A percentile compares a stretch with the other conserved stretches of the same genome.
Conservation (phyloP, 37 sponge, comb jelly and placozoan species). For the Haliclona indistincta region DNA sequence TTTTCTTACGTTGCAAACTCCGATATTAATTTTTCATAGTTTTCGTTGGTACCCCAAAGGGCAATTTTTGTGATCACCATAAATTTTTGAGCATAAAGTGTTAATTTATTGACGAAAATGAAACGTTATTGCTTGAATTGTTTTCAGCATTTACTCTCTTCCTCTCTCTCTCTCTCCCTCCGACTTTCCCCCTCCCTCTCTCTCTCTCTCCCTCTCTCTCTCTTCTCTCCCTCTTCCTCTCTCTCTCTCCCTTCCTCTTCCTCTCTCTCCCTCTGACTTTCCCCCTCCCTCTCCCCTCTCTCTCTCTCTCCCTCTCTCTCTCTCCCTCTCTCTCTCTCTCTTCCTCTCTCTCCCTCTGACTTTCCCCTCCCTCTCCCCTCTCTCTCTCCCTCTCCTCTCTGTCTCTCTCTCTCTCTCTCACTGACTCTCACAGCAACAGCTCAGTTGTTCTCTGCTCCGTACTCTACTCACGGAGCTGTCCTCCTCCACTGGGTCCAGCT, state of each 20-base stretch:
- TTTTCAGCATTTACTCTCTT: too few species aligned
- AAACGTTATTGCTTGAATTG: too few species aligned
- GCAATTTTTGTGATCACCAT: too few species aligned
- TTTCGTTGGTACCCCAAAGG: too few species aligned
- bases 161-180: conserved; percentile 4
- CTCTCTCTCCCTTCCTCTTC: background rate
- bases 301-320: background rate
- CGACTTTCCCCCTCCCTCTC: background rate
- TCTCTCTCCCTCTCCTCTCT: background rate
- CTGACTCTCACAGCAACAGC: conserved; percentile 37
- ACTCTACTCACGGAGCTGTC: conserved; percentile 63
- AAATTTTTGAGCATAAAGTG: too few species aligned
- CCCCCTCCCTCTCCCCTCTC: background rate
- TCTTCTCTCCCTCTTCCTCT: background rate
- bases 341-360: too few species aligned
- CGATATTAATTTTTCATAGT: too few species aligned
- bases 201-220: background rate
- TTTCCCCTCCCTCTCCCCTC: background rate
- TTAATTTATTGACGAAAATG: too few species aligned
- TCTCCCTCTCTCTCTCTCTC: background rate
- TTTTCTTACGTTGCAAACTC: too few species aligned
- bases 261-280: too few species aligned
- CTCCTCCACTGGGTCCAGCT: conserved; percentile 41
- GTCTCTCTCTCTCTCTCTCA: background rate
- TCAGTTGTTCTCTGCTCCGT: conserved; percentile 53